Evolutionary conservation across 2,888 invertebrate genomes (phyloP), one percentile per base, ranked within the genome.

Genomic region (Mallateleia sp.): DNA sequence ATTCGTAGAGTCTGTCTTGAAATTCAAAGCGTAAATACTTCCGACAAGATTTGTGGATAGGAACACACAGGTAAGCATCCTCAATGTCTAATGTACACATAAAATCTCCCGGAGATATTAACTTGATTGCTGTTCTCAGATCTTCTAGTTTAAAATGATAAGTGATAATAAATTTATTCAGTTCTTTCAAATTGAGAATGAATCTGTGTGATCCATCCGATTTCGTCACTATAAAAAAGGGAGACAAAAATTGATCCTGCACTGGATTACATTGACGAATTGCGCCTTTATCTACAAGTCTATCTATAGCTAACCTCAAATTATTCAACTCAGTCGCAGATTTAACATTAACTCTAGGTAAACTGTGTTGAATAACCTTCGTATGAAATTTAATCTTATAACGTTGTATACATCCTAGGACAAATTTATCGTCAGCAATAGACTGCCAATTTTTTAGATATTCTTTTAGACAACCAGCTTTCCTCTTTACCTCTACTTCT

Each of bases 131-230:
- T 34, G 87, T 83, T 83, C 81, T 78, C 42, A 81, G 25, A 56
- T 87, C 77, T 42, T 85, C 89, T 9, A 82, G n/a, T 62, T 89
- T 88, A 77, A 89, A 89, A 77, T 88, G 88, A 11, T 28, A 15
- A 20, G 60, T 45, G 22, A 24, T 45, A 60, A 85, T 72, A 28
- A 75, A 85, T 25, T 58, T 66, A 45, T 81, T 85, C 14, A 87
- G 64, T 79, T 18, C 24, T 24, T 66, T 66, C 8, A 66, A 71
- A 74, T 90, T 88, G 15, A 85, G 54, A 20, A 85, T 81, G 18
- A 81, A 75, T 52, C 71, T 45, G 38, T 34, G 25, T 18, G 77
- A 77, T 4, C 86, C 86, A 60, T 82, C 56, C 18, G 80, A 69
- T 52, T 80, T 85, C 8, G 81, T 71, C 7, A 81, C 69, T 11